Evolutionary conservation across 2,888 invertebrate species (phyloP), one percentile per base, ranked within the genome.

Genomic region (Mactromeris polynyma): DNA sequence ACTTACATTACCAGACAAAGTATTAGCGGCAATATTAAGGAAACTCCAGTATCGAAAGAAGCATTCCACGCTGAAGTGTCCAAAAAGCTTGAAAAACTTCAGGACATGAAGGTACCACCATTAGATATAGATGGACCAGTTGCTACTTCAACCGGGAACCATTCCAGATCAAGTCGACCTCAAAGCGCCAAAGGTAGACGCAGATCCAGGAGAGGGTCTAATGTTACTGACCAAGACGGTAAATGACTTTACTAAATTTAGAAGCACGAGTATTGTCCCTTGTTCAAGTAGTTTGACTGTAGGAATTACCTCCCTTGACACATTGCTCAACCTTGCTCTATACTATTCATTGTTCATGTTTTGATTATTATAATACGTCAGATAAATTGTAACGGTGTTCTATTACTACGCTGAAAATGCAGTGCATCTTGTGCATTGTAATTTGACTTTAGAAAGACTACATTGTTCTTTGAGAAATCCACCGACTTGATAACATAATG

Each of bases 181-280:
- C 88, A 90, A 36, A 92, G 92, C 54, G 88, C 78, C 54, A 88
- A 85, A 38, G 89, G 86, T 17, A 69, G 78, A 36, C 82, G 80
- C 2, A 78, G 90, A 58, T 86, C 87, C 6, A 46, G 87, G 4
- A 64, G 89, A 26, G 90, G 88, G 9, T 90, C 91, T 11, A 89
- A 64, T n/a, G 88, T 87, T 1, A 90, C 90, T 21, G 91, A 89
- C 78, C 88, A 88, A 85, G 92, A 92, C 36, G 92, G 92, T 92
- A 58, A 64, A 88, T n/a, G 9, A 64, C 26, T 46, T 46, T 46
- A 46, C 46, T 9, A 1, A 46, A 46, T 7, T 46, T 11, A 46
- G 46, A 17, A 46, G 17, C 17, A 46, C 6, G 46, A 46, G 46
- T 46, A 9, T 46, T 26, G 26, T 26, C 58, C 26, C 58, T 64